These are phyloP conservation scores for Anniella stebbinsi DNA, from an alignment of 2,797 vertebrate species.

Conservation along the genomic window DNA sequence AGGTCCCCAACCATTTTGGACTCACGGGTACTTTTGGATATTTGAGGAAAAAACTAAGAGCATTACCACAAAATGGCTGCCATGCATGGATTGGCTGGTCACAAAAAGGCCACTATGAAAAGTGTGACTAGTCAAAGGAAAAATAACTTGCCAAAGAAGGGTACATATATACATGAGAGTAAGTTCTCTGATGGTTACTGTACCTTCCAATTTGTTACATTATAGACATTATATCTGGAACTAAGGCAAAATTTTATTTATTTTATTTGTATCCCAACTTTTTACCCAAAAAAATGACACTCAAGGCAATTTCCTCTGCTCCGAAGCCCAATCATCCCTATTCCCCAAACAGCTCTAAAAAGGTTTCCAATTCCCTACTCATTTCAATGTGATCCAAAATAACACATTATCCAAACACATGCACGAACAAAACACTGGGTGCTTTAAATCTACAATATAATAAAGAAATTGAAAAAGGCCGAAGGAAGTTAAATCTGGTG, in stretches of 20 bases:
- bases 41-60: no score
- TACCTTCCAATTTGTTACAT: background rate
- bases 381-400: background rate
- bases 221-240: background rate
- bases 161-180: no score
- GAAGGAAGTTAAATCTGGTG: slow-evolving; percentile 31
- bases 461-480: slow-evolving; percentile 27
- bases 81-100: no score
- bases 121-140: no score
- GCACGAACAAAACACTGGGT: background rate
- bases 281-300: no score
- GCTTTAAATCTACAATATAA: background rate
- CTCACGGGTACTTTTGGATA: no score
- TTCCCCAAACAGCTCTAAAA: background rate
- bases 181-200: background rate
- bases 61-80: no score
- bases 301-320: background rate
- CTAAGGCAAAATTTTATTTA: background rate
- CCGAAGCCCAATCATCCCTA: background rate
- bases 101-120: no score
- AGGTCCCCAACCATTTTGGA: no score
- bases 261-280: no score
- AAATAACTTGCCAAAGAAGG: no score
- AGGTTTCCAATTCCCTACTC: background rate
- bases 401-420: background rate